phyloP scores from a whole-genome alignment of 2,113 vertebrate genomes.

The Corythornis madagascariensis region DNA sequence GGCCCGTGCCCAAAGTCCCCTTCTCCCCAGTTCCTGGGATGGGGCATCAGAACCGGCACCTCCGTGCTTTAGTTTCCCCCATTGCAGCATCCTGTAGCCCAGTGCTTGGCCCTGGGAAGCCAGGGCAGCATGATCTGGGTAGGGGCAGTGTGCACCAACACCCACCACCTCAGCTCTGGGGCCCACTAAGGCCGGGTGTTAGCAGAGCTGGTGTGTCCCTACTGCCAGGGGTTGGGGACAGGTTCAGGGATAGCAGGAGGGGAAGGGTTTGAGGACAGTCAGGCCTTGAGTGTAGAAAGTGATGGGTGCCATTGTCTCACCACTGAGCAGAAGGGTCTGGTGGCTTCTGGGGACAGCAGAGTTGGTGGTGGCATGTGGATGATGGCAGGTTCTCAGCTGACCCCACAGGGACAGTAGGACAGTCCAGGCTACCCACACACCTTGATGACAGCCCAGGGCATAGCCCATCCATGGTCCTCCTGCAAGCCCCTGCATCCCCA shows the following conservation, averaged over 20 bases:
- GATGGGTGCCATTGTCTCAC: accelerated
- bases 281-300: not conserved
- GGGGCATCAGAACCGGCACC: not conserved
- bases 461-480: not conserved
- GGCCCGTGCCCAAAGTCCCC: not conserved
- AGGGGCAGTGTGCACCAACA: not conserved
- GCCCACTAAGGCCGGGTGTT: not conserved
- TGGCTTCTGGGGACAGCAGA: not conserved
- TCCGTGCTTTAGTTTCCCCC: not conserved
- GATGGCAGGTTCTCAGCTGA: accelerated
- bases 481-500: accelerated
- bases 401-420: not conserved
- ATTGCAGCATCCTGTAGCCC: not conserved
- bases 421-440: not conserved
- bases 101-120: accelerated
- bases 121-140: accelerated
- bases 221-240: not conserved
- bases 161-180: not conserved
- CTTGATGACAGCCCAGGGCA: not conserved
- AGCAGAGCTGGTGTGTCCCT: not conserved
- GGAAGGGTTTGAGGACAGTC: not conserved
- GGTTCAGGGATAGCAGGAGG: not conserved
- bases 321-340: not conserved
- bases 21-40: not conserved
- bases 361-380: not conserved